Evolutionary conservation across 2,113 vertebrate genomes (phyloP), one percentile per base, ranked within the genome.

Genomic region (Festucalex cinctus): DNA sequence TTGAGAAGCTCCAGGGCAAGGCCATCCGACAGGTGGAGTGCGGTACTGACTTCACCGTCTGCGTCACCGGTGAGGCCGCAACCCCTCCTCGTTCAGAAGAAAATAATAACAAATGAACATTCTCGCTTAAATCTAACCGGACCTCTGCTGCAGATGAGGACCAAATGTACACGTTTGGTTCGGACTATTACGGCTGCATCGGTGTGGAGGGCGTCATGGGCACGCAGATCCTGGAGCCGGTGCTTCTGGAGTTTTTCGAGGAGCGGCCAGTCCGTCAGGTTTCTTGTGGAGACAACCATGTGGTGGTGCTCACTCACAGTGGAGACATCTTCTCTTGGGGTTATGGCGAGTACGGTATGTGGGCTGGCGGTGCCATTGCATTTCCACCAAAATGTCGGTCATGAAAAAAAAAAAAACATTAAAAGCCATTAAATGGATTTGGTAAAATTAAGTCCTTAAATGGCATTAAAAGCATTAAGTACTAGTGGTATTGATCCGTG

Each of bases 131-230:
- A 37, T 20, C 3, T 49, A 37, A 41, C 60, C 0, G 65, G 58
- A 14, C 8, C 28, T 56, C 19, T 51, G 37, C 57, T 69, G 62
- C 87, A 99, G 97, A 98, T 81, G 96, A 99, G 77, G 97, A 95
- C 80, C 96, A 99, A 87, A 89, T 96, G 75, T 99, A 98, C 89
- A 94, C 95, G 86, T 99, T 99, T 69, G 97, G 97, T 65, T 99
- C 97, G 0, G 96, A 99, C 84, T 99, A 99, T 77, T 98, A 99
- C 0, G 97, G 97, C 78, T 98, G 97, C 82, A 93, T 99, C n/a
- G 97, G 97, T 0, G 72, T 97, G 62, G 94, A 94, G 82, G 92
- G 92, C 41, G 85, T 88, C 59, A 74, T 89, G 43, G 94, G 95
- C 28, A 80, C 83, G 32, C 95, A 99, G 85, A 91, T 98, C 46